Evolutionary conservation across 2,888 invertebrate genomes (phyloP).

Genomic region (Norana najaformis): DNA sequence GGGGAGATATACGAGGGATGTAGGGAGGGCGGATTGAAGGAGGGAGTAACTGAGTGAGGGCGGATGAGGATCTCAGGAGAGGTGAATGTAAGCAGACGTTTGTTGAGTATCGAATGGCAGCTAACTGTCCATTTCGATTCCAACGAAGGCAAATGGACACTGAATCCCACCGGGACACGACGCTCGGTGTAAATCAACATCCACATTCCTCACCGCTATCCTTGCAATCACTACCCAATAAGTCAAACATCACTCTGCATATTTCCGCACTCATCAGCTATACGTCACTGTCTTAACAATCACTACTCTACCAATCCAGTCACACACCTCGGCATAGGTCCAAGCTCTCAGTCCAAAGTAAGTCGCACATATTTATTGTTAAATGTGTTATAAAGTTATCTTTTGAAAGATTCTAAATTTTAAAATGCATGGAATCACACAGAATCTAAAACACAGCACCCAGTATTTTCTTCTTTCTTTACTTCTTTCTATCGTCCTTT

Average conservation of each 20-base stretch:
- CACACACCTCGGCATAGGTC: background rate
- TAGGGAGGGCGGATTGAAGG: background rate
- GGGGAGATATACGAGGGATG: background rate
- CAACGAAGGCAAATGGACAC: background rate
- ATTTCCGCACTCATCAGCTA: background rate
- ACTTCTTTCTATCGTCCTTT: background rate
- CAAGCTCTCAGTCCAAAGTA: background rate
- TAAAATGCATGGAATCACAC: no score
- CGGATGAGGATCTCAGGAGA: background rate
- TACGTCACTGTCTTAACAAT: no score
- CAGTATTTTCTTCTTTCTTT: background rate
- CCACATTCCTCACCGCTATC: background rate
- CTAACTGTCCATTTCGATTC: background rate
- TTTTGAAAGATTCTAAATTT: no score
- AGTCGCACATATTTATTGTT: background rate
- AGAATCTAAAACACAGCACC: no score
- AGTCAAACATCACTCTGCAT: background rate
- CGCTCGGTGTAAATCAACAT: background rate
- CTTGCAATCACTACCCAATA: background rate
- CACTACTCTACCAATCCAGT: no score
- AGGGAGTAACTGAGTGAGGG: background rate
- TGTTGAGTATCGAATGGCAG: background rate
- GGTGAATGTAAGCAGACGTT: background rate
- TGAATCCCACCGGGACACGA: background rate
- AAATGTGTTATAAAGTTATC: background rate